phyloP scores from a whole-genome alignment of 2,797 vertebrate species.

The Anableps anableps region DNA sequence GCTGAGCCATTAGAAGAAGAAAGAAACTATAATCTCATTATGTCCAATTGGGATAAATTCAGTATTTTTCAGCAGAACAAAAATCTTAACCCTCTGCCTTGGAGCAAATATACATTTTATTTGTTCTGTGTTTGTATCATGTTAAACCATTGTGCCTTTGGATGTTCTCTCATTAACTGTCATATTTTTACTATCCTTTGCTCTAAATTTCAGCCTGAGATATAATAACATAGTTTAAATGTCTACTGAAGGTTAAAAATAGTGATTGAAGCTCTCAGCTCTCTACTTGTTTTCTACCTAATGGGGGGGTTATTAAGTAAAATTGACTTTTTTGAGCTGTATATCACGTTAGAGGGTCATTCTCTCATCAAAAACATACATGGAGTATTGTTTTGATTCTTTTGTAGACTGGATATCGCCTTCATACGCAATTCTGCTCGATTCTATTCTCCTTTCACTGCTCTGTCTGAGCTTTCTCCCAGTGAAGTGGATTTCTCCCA shows the following conservation, averaged over 20 bases:
- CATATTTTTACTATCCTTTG: background rate
- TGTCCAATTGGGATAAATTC: conserved; percentile 45
- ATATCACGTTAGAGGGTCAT: background rate
- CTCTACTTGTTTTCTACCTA: background rate
- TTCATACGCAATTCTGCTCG: too few relatives aligned
- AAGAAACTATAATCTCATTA: conserved; percentile 67
- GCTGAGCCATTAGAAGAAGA: conserved; percentile 60
- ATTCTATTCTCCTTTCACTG: too few relatives aligned
- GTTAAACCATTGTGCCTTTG: conserved; percentile 21
- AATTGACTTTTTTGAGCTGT: background rate
- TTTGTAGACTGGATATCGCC: too few relatives aligned
- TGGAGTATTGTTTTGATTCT: too few relatives aligned
- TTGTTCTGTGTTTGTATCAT: conserved; percentile 30
- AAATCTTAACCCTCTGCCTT: conserved; percentile 40
- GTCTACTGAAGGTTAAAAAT: background rate
- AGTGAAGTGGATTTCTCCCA: too few relatives aligned
- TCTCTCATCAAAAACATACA: background rate
- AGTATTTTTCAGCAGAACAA: conserved; percentile 56
- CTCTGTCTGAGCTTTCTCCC: too few relatives aligned
- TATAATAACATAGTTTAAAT: background rate
- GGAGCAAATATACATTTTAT: conserved; percentile 31
- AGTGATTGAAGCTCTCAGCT: background rate
- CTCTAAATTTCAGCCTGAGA: background rate
- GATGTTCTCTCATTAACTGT: conserved; percentile 1
- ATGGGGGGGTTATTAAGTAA: background rate